Evolutionary conservation across 2,113 vertebrate genomes (phyloP), one percentile per base, ranked within the genome.

Genomic region (Sterrhoptilus dennistouni): DNA sequence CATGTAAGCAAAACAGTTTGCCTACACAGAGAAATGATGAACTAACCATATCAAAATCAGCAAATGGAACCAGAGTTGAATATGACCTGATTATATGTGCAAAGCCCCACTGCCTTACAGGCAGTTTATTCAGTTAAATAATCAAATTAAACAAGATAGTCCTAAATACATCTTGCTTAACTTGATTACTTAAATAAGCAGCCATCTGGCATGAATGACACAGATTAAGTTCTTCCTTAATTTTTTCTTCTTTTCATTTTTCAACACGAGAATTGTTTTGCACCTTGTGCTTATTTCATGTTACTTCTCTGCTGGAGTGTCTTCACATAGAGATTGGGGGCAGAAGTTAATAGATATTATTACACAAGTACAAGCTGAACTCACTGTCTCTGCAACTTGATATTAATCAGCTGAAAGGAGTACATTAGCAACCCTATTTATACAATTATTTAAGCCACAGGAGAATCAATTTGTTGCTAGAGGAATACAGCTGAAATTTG

Each of bases 41-140:
- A 66, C 69, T 59, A 93, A 81, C 87, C 36, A 6, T 64, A 78
- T 79, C 40, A 81, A 83, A 95, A 93, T 53, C 68, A 78, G 56
- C 64, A 92, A 71, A 69, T 68, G 50, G 25, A 92, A 68, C n/a
- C 31, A 35, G 49, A 52, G 44, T 44, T 68, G 44, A 81, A 65
- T 71, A 44, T 42, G 79, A 93, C 87, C 49, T 74, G 79, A 90
- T 77, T 83, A 31, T 28, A 90, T 49, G 56, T 81, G 76, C 68
- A 91, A 76, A 91, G 83, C 38, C 1, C 4, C 44, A 57, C 24
- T 92, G 64, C 82, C 90, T 88, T 83, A 52, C 38, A 78, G 79
- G 82, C 86, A 86, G 83, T 74, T 92, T 81, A 83, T 72, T 94
- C 28, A 71, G 87, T 95, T 95, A 90, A 96, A 95, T 92, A 95